These are phyloP conservation scores for Varroa destructor DNA, from an alignment of 1,140 invertebrate species.

Conservation along the genomic window DNA sequence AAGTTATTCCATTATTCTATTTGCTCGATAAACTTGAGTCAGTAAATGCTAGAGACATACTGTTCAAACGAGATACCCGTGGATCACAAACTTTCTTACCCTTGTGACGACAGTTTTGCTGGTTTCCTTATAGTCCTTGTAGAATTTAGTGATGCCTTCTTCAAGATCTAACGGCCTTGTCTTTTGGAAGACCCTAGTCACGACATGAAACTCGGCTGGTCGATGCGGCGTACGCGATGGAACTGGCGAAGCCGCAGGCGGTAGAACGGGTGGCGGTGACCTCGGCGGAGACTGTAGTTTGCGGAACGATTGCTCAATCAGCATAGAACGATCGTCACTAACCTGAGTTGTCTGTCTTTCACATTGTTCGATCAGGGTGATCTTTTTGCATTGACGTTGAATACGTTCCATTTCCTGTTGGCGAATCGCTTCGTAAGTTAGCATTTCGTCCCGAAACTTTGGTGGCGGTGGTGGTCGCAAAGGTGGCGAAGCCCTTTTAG, in stretches of 20 bases:
- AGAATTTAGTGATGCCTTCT: background rate
- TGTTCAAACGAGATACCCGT: too few relatives aligned
- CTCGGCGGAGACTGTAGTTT: too few relatives aligned
- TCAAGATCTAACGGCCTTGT: background rate
- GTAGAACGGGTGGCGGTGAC: too few relatives aligned
- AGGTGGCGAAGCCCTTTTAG: constrained; percentile 33
- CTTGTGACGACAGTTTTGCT: background rate
- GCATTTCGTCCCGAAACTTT: constrained; percentile 39
- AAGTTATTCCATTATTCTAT: too few relatives aligned
- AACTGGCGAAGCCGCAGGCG: too few relatives aligned
- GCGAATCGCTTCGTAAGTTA: constrained; percentile 25
- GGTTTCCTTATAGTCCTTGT: constrained; percentile 1
- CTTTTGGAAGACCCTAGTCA: background rate
- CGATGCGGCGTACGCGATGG: too few relatives aligned
- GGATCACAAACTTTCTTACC: background rate
- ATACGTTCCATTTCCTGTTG: constrained; percentile 20
- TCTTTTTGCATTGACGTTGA: constrained; percentile 12
- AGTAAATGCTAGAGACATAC: too few relatives aligned
- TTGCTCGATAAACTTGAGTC: too few relatives aligned
- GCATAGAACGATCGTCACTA: too few relatives aligned
- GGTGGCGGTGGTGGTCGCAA: constrained; percentile 34
- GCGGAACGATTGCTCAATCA: too few relatives aligned
- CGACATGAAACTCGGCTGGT: background rate
- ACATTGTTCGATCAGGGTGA: constrained; percentile 17
- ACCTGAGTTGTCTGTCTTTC: background rate